Evolutionary conservation across 2,888 invertebrate genomes (phyloP).

Genomic region (Eupithecia dodoneata): DNA sequence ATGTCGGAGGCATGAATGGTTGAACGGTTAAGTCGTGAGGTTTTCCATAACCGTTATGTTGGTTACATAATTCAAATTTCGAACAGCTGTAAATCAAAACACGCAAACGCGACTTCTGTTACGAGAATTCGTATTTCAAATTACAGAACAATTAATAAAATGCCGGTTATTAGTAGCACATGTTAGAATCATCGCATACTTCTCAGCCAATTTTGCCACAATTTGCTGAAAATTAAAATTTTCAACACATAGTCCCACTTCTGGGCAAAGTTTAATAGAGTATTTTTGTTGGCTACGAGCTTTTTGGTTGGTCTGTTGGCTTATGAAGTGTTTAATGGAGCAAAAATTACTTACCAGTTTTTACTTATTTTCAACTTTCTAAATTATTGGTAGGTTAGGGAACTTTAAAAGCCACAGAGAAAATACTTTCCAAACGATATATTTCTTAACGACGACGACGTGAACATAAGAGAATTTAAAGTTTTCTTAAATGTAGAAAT

Average conservation of each 20-base stretch:
- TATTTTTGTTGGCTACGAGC: background rate
- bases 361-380: too few relatives aligned
- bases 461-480: background rate
- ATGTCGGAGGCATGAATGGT: conserved; percentile 23
- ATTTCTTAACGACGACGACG: background rate
- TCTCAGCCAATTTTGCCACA: background rate
- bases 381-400: too few relatives aligned
- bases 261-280: background rate
- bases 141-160: background rate
- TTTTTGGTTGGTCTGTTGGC: background rate
- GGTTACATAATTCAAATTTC: conserved; percentile 22
- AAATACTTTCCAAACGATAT: background rate
- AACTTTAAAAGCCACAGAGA: background rate
- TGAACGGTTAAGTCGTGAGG: conserved; percentile 23
- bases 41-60: conserved; percentile 29
- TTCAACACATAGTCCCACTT: background rate
- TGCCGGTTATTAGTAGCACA: background rate
- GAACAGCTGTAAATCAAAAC: conserved; percentile 9
- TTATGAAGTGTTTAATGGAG: too few relatives aligned
- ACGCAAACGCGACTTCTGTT: conserved; percentile 4
- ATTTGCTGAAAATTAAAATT: background rate
- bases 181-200: background rate
- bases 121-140: background rate
- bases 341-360: too few relatives aligned
- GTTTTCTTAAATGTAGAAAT: background rate